These are phyloP conservation scores for Drosophila ercepeae DNA, from an alignment of 1,140 invertebrate genomes.

Conservation along the genomic window DNA sequence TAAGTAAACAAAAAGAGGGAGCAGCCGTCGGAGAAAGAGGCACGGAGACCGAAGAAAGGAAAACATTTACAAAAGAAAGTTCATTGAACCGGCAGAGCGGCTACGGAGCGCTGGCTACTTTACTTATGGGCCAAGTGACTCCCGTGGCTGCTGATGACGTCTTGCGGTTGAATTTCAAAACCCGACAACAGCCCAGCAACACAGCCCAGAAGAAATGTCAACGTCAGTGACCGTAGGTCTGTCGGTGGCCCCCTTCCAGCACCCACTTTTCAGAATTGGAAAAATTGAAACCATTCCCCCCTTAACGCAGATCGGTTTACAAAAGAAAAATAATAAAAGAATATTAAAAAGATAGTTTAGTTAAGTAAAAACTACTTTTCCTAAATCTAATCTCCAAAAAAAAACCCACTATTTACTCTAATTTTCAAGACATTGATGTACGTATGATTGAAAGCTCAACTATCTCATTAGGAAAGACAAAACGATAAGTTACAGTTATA, in stretches of 20 bases:
- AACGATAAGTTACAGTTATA: no score
- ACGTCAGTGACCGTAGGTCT: slow-evolving; percentile 25
- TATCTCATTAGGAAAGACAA: no score
- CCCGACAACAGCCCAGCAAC: slow-evolving; percentile 22
- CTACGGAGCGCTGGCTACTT: slow-evolving; percentile 65
- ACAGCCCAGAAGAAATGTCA: slow-evolving; percentile 30
- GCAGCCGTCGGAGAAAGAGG: slow-evolving; percentile 19
- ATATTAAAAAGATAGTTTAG: no score
- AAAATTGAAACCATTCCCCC: not conserved
- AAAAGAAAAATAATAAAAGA: not conserved
- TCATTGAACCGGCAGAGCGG: slow-evolving; percentile 60
- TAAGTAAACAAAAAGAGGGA: slow-evolving; percentile 64
- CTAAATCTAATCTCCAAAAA: not conserved
- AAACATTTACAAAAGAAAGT: slow-evolving; percentile 79
- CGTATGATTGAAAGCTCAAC: not conserved
- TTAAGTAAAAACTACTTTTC: no score
- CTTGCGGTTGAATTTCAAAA: slow-evolving; percentile 47
- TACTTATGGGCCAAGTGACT: slow-evolving; percentile 29
- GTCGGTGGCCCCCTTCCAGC: not conserved
- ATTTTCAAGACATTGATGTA: not conserved
- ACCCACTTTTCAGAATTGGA: slow-evolving; percentile 4
- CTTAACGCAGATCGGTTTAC: slow-evolving; percentile 1
- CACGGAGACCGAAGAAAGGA: slow-evolving; percentile 49
- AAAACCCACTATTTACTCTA: no score
- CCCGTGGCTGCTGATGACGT: slow-evolving; percentile 35